Base-by-base conservation (phyloP, 2,888 invertebrate species). In the Pyralis farinalis region DNA sequence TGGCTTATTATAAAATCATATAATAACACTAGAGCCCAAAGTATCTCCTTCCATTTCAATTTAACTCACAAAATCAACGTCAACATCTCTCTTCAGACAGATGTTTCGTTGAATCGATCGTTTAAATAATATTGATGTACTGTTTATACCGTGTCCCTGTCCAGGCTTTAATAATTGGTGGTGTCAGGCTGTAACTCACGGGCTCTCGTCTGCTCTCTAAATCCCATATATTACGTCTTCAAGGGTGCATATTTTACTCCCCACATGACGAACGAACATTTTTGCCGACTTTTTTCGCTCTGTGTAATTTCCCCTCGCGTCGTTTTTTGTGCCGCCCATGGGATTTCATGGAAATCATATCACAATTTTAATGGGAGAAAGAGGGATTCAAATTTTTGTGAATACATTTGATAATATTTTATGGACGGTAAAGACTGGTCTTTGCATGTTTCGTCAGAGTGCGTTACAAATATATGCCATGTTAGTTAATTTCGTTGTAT, bases 161-260 rank as follows among this genome's bases (percentile, higher is more conserved):
- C 33, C 12, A 10, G 5, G n/a, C n/a, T 9, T 31, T 30, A 25
- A 38, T 33, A 27, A 38, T 32, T 38, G 39, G 27, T 32, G 33
- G 39, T 39, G 39, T 34, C 33, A 7, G 16, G 27, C 39, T 33
- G 39, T 39, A 39, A 39, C 39, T 39, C 39, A 20, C 31, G 12
- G 10, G 25, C 34, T 34, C 22, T 34, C 28, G 34, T 16, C 34
- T 33, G 10, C 37, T 31, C 31, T 42, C 30, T 25, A 37, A 31
- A 20, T 21, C 22, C 35, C 35, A 42, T 42, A 42, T 38, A 42
- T 42, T 38, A 34, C 30, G 34, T 38, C 12, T 12, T 31, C 30
- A 37, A 42, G 42, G 42, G 42, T 42, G 42, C 42, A 42, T 42
- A 42, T 38, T 38, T 42, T 42, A 42, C 42, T 12, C 31, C 12